These are phyloP conservation scores for Limenitis camilla DNA, from an alignment of 2,888 invertebrate genomes.

Conservation along the genomic window DNA sequence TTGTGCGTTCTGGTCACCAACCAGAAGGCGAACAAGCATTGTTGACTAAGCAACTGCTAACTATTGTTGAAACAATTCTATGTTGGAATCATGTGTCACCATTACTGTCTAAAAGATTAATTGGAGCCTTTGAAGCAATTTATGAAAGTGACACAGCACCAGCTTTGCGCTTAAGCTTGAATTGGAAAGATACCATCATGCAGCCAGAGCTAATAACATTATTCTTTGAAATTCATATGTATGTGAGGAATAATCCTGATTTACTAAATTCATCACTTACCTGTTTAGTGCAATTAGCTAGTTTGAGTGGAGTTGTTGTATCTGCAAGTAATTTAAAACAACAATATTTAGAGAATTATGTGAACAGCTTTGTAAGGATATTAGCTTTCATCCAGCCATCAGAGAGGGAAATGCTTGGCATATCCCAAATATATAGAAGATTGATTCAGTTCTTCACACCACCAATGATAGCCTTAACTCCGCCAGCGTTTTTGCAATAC, in stretches of 20 bases:
- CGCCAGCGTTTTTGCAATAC: conserved; percentile 59
- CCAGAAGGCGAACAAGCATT: conserved; percentile 70
- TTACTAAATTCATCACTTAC: conserved; percentile 85
- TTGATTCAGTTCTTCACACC: conserved; percentile 64
- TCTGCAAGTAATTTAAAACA: conserved; percentile 53
- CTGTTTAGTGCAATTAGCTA: conserved; percentile 85
- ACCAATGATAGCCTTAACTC: conserved; percentile 54
- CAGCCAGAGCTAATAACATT: conserved; percentile 83
- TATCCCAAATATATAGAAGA: conserved; percentile 63
- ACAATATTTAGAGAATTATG: conserved; percentile 64
- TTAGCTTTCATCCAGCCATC: conserved; percentile 59
- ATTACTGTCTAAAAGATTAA: conserved; percentile 78
- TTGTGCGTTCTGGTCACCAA: conserved; percentile 57
- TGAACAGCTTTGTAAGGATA: conserved; percentile 61
- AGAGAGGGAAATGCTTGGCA: conserved; percentile 61
- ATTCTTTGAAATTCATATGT: conserved; percentile 88
- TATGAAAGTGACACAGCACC: conserved; percentile 79
- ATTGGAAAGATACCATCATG: conserved; percentile 85
- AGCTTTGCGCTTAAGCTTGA: conserved; percentile 76
- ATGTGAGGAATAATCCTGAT: conserved; percentile 83
- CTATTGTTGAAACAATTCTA: conserved; percentile 84
- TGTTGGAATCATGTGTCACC: conserved; percentile 87
- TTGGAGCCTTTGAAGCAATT: conserved; percentile 81
- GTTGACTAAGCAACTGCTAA: conserved; percentile 80
- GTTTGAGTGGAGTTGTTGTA: conserved; percentile 58